phyloP scores from a whole-genome alignment of 2,113 vertebrate species.

The Otus sunia region DNA sequence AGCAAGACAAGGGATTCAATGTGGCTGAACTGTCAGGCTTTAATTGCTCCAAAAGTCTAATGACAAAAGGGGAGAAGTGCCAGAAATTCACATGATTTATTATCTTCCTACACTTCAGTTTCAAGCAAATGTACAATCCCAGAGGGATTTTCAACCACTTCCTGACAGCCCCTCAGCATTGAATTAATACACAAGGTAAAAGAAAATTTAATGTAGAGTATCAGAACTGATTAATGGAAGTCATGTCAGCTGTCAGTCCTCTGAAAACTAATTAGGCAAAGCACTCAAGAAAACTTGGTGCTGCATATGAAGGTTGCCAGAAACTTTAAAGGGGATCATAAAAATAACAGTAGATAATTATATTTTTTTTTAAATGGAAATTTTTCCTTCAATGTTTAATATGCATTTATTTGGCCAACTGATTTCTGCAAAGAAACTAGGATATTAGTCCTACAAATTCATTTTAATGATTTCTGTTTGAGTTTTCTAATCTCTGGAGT shows the following conservation, averaged over 20 bases:
- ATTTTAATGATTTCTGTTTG: not conserved
- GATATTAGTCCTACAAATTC: not conserved
- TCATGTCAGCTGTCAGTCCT: slow-evolving; percentile 59
- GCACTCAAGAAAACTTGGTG: slow-evolving; percentile 38
- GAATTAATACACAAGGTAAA: slow-evolving; percentile 66
- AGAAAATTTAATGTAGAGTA: slow-evolving; percentile 58
- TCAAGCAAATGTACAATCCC: slow-evolving; percentile 58
- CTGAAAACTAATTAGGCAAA: slow-evolving; percentile 69
- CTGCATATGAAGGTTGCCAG: slow-evolving; percentile 43
- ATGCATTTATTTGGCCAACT: not conserved
- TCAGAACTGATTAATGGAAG: slow-evolving; percentile 69
- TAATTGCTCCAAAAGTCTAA: slow-evolving; percentile 38
- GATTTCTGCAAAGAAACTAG: not conserved
- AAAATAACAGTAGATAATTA: not conserved
- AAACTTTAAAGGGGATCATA: slow-evolving; percentile 44
- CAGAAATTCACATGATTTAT: slow-evolving; percentile 54
- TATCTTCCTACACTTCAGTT: slow-evolving; percentile 38
- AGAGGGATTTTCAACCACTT: slow-evolving; percentile 37
- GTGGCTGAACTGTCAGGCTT: not conserved
- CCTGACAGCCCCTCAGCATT: slow-evolving; percentile 56
- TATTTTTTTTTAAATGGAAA: not conserved
- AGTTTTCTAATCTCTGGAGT: not conserved
- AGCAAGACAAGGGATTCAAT: not conserved
- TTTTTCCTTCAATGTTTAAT: not conserved
- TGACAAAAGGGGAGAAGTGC: not conserved